Conservation (phyloP, 2,113 vertebrate genomes). For the Charina bottae region DNA sequence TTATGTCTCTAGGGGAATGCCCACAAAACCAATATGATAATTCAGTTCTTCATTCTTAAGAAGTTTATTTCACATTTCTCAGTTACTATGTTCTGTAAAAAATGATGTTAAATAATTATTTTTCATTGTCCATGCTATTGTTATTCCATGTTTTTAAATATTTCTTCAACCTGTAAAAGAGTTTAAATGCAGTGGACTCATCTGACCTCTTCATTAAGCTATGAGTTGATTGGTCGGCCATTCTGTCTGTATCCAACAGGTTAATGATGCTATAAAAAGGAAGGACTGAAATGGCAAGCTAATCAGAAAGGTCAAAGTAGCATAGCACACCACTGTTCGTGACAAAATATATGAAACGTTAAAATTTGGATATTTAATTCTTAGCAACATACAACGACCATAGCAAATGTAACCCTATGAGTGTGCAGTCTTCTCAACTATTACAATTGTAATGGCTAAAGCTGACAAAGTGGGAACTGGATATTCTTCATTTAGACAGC, state of each 20-base stretch:
- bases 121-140: not conserved
- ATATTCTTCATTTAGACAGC: not conserved
- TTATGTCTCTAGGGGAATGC: slow-evolving; percentile 38
- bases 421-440: slow-evolving; percentile 41
- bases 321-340: slow-evolving; percentile 49
- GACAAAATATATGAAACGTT: slow-evolving; percentile 69
- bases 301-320: slow-evolving; percentile 71
- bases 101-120: slow-evolving; percentile 22
- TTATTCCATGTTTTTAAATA: slow-evolving; percentile 7
- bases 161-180: slow-evolving; percentile 35
- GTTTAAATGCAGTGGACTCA: slow-evolving; percentile 46
- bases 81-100: not conserved
- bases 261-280: slow-evolving; percentile 71
- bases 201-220: slow-evolving; percentile 56
- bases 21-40: not conserved
- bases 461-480: not conserved
- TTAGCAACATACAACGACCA: slow-evolving; percentile 61
- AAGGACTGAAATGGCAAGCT: slow-evolving; percentile 66
- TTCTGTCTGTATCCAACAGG: slow-evolving; percentile 56
- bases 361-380: slow-evolving; percentile 65
- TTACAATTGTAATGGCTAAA: not conserved
- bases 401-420: slow-evolving; percentile 38
- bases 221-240: slow-evolving; percentile 40
- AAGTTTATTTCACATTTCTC: slow-evolving; percentile 39
- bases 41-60: not conserved